Evolutionary conservation across 2,113 vertebrate species (phyloP), one percentile per base, ranked within the genome.

Genomic region (Psettodes erumei): DNA sequence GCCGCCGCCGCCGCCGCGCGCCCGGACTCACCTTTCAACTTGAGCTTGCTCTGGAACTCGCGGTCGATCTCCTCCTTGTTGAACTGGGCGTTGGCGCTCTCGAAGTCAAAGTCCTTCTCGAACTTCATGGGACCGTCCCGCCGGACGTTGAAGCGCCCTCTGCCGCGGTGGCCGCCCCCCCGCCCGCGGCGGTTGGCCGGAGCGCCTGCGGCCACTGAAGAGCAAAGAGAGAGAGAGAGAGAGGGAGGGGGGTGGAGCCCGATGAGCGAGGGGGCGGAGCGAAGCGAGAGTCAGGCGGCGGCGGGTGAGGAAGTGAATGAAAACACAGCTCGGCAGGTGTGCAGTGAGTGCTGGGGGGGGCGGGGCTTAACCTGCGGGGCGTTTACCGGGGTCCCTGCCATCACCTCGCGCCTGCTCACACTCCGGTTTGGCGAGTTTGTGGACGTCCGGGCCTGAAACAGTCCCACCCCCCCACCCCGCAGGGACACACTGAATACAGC

Each of bases 31-130:
- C 98, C 97, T 96, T 97, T 98, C 66, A 98, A 88, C 86, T 99
- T 99, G 43, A 99, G 95, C 77, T 99, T 99, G 94, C 92, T 98
- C 88, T 99, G 98, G 82, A 99, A 98, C 88, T 99, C 98, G 28
- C 95, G 89, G 89, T 98, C 96, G 1, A 99, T 98, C 80, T 99
- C 97, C 56, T 98, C 98, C 86, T 99, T 99, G 91, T 99, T 99
- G 90, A 99, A 98, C 43, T 98, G 97, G 0, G 97, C 97, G 56
- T 98, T 99, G 71, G 98, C 97, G 84, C 96, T 99, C 93, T 98
- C 98, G 25, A 99, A 99, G 93, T 99, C 98, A 45, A 99, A 99
- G 92, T 99, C 97, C 79, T 99, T 98, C 92, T 99, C 97, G 78
- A 99, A 99, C 92, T 98, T 99, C 96, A 99, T 95, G 1, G 96